Percentiles rank a stretch among this genome's conserved stretches.
phyloP scores from a whole-genome alignment of 2,888 invertebrate species.

The Aphodius sticticus region DNA sequence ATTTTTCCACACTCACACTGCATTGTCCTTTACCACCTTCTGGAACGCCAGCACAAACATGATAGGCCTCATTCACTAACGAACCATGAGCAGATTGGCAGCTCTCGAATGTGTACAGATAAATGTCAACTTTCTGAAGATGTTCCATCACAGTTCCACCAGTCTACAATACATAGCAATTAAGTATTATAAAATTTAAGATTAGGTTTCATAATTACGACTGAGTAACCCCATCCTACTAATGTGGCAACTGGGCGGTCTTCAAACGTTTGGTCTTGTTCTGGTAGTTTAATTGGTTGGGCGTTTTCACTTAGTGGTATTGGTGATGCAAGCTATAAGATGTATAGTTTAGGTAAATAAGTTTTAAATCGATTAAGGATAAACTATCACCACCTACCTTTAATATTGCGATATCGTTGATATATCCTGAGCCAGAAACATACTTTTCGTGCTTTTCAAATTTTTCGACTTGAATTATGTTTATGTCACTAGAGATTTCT shows the following conservation, averaged over 20 bases:
- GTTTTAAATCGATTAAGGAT: too few species aligned
- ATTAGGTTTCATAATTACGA: slow-evolving; percentile 30
- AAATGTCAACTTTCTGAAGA: slow-evolving; percentile 57
- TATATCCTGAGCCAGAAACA: slow-evolving; percentile 22
- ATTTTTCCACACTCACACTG: slow-evolving; percentile 46
- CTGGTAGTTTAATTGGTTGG: slow-evolving; percentile 27
- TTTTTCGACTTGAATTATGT: slow-evolving; percentile 31
- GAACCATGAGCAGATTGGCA: slow-evolving; percentile 52
- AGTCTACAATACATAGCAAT: slow-evolving; percentile 48
- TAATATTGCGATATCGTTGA: slow-evolving; percentile 39
- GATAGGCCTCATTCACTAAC: slow-evolving; percentile 49
- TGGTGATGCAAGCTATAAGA: not conserved
- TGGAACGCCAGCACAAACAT: slow-evolving; percentile 60
- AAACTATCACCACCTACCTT: slow-evolving; percentile 15
- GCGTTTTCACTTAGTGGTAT: slow-evolving; percentile 32
- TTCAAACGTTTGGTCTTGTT: slow-evolving; percentile 16
- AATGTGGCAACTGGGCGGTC: slow-evolving; percentile 30
- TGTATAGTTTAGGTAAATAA: not conserved
- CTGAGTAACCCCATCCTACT: slow-evolving; percentile 37
- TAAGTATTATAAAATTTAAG: not conserved
- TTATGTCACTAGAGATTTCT: slow-evolving; percentile 16
- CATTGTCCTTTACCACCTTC: slow-evolving; percentile 62
- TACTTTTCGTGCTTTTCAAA: slow-evolving; percentile 34
- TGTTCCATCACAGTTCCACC: slow-evolving; percentile 53
- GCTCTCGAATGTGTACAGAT: slow-evolving; percentile 55